Percentiles rank a stretch among this genome's conserved stretches.
Conservation (phyloP, 37 sponge, comb jelly and placozoan genomes). For the Tethya wilhelma region DNA sequence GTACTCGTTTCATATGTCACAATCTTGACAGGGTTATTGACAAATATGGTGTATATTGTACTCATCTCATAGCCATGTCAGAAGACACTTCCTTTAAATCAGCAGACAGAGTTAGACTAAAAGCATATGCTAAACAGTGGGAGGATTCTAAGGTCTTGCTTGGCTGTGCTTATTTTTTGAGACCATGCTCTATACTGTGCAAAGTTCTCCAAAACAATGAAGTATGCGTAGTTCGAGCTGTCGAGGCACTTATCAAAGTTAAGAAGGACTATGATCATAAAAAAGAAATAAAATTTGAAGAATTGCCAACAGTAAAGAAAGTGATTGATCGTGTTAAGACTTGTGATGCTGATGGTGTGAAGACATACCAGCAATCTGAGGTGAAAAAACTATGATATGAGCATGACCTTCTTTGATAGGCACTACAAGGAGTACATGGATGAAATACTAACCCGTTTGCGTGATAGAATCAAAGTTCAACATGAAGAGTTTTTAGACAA, state of each 20-base stretch:
- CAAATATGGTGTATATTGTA: conserved; percentile 40
- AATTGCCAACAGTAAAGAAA: neutral
- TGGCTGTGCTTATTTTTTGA: conserved; percentile 70
- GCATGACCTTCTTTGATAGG: neutral
- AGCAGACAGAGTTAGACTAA: conserved; percentile 45
- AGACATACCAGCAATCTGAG: neutral
- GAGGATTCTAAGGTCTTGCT: conserved; percentile 43
- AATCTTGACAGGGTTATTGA: conserved; percentile 49
- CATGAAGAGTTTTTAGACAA: conserved; percentile 40
- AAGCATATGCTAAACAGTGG: conserved; percentile 64
- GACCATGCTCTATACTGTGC: conserved; percentile 47
- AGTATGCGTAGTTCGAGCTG: conserved; percentile 55
- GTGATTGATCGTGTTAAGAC: neutral
- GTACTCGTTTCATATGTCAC: conserved; percentile 57
- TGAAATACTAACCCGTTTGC: neutral
- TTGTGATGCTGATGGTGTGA: neutral
- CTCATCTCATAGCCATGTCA: conserved; percentile 32
- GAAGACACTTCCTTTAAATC: conserved; percentile 19
- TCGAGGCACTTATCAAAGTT: conserved; percentile 56
- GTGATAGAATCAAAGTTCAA: neutral
- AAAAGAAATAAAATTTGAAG: neutral
- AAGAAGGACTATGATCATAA: neutral
- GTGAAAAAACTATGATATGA: neutral
- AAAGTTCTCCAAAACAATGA: conserved; percentile 66
- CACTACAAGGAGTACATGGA: neutral